Conservation (phyloP, 2,888 invertebrate genomes). For the Meghimatium bilineatum region DNA sequence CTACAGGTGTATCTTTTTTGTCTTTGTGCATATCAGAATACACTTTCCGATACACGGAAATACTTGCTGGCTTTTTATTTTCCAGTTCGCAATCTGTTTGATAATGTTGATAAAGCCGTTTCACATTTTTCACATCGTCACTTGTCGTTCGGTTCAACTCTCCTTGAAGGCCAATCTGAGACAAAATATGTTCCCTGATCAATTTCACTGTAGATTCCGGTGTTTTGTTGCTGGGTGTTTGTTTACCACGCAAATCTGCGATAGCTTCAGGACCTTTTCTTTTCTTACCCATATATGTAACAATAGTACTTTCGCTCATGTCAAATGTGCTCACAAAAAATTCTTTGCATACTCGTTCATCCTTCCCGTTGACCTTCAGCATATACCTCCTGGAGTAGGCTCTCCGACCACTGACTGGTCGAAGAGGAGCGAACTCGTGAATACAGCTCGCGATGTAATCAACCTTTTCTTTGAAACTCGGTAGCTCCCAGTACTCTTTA, state of each 20-base stretch:
- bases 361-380: constrained; percentile 32
- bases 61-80: constrained; percentile 30
- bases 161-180: constrained; percentile 43
- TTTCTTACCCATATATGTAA: constrained; percentile 45
- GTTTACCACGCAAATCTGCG: constrained; percentile 38
- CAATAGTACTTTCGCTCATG: constrained; percentile 46
- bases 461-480: constrained; percentile 44
- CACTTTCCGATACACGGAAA: constrained; percentile 43
- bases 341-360: constrained; percentile 47
- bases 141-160: neutral
- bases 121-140: constrained; percentile 31
- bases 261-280: constrained; percentile 41
- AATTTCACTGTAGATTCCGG: constrained; percentile 17
- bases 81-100: constrained; percentile 37
- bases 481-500: constrained; percentile 36
- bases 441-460: constrained; percentile 29
- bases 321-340: constrained; percentile 45
- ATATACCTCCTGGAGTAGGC: constrained; percentile 29
- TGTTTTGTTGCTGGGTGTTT: constrained; percentile 42
- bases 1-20: constrained; percentile 25
- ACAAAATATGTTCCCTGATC: constrained; percentile 45
- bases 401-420: constrained; percentile 29
- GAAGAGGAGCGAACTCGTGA: constrained; percentile 44
- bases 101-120: constrained; percentile 39
- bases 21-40: constrained; percentile 41